Evolutionary conservation across 2,888 invertebrate genomes (phyloP), one percentile per base, ranked within the genome.

Genomic region (Drosophila helvetica): DNA sequence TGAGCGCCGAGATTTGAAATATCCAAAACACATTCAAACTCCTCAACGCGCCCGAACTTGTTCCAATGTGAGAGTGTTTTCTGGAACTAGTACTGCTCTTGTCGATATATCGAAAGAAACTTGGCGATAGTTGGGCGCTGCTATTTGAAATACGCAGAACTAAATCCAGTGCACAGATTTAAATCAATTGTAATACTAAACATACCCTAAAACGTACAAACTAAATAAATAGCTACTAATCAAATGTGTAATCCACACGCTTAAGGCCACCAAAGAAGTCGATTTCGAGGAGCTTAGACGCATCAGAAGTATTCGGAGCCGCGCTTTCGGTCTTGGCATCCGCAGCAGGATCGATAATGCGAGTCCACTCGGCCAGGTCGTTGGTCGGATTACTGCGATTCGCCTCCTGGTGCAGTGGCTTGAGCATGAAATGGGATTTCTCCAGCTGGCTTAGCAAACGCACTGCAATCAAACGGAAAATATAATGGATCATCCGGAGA

Each of bases 381-480:
- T 65, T 75, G 9, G 46, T 64, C 9, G 79, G 60, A 68, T 84
- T 88, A 1, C 55, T 59, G 2, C 15, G 59, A 61, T 80, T 90
- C 33, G 78, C 77, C 43, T 86, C 86, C n/a, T 77, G 79, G 30
- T 75, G 73, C 4, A 90, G 59, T 3, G 79, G 79, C 33, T 86
- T 90, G 0, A 88, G 77, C 81, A 90, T 86, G 22, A 90, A 83
- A 45, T 91, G 91, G 10, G 89, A 88, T n/a, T 80, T 87, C 47
- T 84, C 77, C n/a, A 91, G 64, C 53, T 89, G 90, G n/a, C 69
- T 69, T 19, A 91, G 75, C 57, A 90, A 90, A 25, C 83, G 84
- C 42, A 78, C 91, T 91, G 12, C 3, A 25, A 50, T 15, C 9
- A n/a, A 25, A 8, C 19, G 12, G 7, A 10, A 17, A 1, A 43